A percentile compares a stretch with the other conserved stretches of the same genome.
These are phyloP conservation scores for Chydorus sphaericus DNA, from an alignment of 2,888 invertebrate species.

Conservation along the genomic window DNA sequence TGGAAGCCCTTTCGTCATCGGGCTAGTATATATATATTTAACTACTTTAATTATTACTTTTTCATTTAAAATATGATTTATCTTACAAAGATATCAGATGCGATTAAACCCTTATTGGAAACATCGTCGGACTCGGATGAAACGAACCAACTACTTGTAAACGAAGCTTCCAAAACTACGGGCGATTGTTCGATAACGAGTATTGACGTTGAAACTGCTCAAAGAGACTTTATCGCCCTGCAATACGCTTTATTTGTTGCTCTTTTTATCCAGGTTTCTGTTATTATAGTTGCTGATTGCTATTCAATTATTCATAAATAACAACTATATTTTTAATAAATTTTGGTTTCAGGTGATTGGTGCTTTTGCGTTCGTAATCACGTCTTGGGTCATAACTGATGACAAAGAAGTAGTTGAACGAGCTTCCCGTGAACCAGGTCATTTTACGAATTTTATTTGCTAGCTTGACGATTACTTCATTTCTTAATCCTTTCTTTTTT, in stretches of 20 bases:
- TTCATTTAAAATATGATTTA: not conserved
- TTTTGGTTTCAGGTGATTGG: slow-evolving; percentile 53
- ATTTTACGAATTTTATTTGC: too few relatives aligned
- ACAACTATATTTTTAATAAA: too few relatives aligned
- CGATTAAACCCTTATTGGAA: not conserved
- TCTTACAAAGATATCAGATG: not conserved
- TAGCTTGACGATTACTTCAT: too few relatives aligned
- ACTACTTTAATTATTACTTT: too few relatives aligned
- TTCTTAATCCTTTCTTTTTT: too few relatives aligned
- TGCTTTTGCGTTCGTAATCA: slow-evolving; percentile 77
- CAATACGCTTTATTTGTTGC: slow-evolving; percentile 89
- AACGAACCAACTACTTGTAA: not conserved
- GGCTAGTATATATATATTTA: slow-evolving; percentile 49
- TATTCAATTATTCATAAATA: too few relatives aligned
- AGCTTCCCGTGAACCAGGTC: too few relatives aligned
- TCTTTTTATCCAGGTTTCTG: slow-evolving; percentile 56
- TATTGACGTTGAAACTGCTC: slow-evolving; percentile 17
- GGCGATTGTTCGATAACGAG: not conserved
- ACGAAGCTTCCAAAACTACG: not conserved
- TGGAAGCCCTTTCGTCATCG: slow-evolving; percentile 92
- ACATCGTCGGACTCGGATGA: not conserved
- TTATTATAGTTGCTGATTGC: not conserved
- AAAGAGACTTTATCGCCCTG: slow-evolving; percentile 47
- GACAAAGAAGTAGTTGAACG: slow-evolving; percentile 58
- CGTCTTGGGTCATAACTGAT: slow-evolving; percentile 66